Percentiles rank a stretch among this genome's conserved stretches.
phyloP scores from a whole-genome alignment of 2,113 vertebrate genomes.

The Origma solitaria region DNA sequence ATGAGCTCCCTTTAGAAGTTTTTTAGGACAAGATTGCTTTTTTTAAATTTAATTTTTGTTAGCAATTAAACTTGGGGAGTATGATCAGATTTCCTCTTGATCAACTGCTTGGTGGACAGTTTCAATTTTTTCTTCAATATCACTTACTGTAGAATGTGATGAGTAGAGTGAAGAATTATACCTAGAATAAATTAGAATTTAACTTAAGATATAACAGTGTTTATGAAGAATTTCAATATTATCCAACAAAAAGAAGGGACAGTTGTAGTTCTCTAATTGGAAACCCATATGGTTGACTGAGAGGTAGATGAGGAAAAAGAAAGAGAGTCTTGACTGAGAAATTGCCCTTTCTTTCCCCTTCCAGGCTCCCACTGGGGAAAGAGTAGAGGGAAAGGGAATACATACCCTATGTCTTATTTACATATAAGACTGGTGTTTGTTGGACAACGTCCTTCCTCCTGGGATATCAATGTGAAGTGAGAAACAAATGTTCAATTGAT shows the following conservation, averaged over 20 bases:
- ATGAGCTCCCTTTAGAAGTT: background rate
- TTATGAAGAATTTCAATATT: background rate
- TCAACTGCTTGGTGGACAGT: background rate
- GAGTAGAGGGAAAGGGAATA: background rate
- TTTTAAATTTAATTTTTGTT: background rate
- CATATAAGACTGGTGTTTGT: background rate
- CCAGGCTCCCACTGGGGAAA: background rate
- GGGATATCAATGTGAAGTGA: constrained; percentile 20
- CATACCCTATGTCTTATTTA: constrained; percentile 9
- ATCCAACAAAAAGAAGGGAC: background rate
- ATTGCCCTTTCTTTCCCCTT: background rate
- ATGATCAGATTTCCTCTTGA: background rate
- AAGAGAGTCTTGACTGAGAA: background rate
- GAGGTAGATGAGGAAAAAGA: background rate
- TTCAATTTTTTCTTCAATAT: background rate
- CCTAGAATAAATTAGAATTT: background rate
- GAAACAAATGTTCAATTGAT: constrained; percentile 36
- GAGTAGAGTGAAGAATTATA: background rate
- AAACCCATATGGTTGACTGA: background rate
- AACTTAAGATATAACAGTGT: background rate
- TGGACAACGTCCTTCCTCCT: background rate
- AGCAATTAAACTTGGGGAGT: background rate
- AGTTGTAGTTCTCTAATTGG: background rate
- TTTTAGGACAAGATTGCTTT: background rate
- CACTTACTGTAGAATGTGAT: background rate